Conservation (phyloP, 1,140 invertebrate genomes). For the Dysdera silvatica region DNA sequence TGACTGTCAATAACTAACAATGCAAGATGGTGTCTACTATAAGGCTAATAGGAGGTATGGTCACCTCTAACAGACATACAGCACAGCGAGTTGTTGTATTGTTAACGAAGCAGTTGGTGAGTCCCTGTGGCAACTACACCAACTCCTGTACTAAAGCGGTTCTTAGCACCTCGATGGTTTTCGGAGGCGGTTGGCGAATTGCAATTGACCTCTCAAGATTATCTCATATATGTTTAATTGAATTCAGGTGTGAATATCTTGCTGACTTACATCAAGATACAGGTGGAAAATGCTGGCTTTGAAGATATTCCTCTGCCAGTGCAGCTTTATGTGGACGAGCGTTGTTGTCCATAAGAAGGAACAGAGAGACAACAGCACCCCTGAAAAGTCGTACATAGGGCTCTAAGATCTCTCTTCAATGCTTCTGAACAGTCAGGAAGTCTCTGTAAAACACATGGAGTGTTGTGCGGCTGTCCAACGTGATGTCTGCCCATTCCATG, state of each 20-base stretch:
- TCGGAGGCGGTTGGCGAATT: not conserved
- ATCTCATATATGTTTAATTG: not conserved
- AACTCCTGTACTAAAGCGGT: not conserved
- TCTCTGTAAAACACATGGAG: not conserved
- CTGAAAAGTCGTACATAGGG: too few species aligned
- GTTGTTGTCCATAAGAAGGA: not conserved
- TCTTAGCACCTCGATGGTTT: not conserved
- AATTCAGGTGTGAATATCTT: not conserved
- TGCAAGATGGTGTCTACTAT: too few species aligned
- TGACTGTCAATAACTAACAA: too few species aligned
- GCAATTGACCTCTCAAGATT: not conserved
- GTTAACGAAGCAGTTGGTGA: not conserved
- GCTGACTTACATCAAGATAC: not conserved
- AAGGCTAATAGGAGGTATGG: too few species aligned
- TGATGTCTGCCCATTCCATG: not conserved
- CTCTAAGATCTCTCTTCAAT: too few species aligned
- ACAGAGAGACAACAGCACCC: not conserved
- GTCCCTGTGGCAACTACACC: not conserved
- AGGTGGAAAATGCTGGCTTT: not conserved
- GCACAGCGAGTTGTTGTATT: not conserved
- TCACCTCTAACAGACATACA: too few species aligned
- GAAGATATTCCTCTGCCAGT: not conserved
- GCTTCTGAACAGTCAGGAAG: not conserved
- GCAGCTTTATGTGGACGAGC: not conserved
- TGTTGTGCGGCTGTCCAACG: not conserved